A percentile compares a stretch with the other conserved stretches of the same genome.
Evolutionary conservation across 2,113 vertebrate genomes (phyloP).

Genomic region (Mobula hypostoma): DNA sequence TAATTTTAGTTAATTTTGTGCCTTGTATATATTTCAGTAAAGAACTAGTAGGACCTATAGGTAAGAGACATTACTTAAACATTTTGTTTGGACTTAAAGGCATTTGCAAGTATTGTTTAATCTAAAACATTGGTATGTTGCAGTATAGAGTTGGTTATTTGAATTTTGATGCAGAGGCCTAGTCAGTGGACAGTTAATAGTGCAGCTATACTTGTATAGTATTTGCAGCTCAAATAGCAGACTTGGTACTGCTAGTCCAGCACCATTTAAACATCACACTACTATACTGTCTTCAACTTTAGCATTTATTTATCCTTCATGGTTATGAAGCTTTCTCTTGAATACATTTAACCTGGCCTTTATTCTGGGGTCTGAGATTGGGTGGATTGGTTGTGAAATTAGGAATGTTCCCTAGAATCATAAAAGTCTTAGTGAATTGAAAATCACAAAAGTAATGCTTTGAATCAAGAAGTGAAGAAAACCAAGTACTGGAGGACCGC

Average conservation of each 20-base stretch:
- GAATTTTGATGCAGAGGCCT: neutral
- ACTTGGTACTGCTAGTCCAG: neutral
- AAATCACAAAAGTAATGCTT: no score
- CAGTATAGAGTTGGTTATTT: neutral
- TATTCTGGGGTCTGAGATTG: no score
- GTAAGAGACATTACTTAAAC: neutral
- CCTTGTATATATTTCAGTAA: neutral
- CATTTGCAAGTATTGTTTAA: constrained; percentile 9
- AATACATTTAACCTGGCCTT: no score
- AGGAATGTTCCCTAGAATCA: no score
- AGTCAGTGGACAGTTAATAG: neutral
- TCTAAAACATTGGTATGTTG: neutral
- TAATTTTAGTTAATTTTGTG: neutral
- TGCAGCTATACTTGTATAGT: neutral
- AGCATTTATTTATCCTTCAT: no score
- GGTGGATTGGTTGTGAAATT: no score
- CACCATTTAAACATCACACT: no score
- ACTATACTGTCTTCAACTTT: no score
- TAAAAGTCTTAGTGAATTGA: no score
- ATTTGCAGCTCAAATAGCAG: neutral
- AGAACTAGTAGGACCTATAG: neutral
- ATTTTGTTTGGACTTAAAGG: neutral
- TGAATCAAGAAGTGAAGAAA: no score
- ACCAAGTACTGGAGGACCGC: no score
- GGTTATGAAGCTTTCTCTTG: no score